These are phyloP conservation scores for Epizoanthus illoricatus DNA, from an alignment of 92 coral and sea anemone species.

Conservation along the genomic window DNA sequence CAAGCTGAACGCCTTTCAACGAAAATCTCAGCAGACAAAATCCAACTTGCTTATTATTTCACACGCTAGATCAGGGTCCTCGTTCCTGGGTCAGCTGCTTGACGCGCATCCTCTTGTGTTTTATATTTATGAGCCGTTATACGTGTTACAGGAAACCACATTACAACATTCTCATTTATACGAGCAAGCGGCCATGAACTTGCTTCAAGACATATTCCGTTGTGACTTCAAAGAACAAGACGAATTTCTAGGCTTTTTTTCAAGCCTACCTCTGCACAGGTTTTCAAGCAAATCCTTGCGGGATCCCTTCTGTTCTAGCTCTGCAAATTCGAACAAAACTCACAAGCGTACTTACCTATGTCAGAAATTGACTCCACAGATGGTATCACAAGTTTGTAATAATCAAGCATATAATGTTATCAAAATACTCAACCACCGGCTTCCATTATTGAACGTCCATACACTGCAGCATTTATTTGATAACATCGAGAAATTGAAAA, in stretches of 20 bases:
- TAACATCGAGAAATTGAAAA: conserved; percentile 43
- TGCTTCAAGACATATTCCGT: conserved; percentile 63
- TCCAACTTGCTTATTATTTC: conserved; percentile 71
- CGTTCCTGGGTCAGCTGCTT: conserved; percentile 87
- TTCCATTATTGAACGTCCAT: conserved; percentile 45
- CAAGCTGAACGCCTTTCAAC: neutral
- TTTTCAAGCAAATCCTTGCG: conserved; percentile 82
- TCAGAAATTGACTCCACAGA: conserved; percentile 53
- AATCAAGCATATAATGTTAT: conserved; percentile 53
- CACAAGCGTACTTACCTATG: conserved; percentile 43
- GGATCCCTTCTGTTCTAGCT: conserved; percentile 57
- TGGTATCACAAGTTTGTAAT: conserved; percentile 64
- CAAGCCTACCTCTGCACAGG: conserved; percentile 67
- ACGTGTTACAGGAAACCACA: conserved; percentile 57
- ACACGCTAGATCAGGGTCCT: conserved; percentile 87
- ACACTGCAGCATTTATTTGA: conserved; percentile 35
- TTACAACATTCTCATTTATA: conserved; percentile 57
- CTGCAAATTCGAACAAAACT: conserved; percentile 19
- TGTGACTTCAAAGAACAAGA: conserved; percentile 75
- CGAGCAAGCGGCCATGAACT: conserved; percentile 50
- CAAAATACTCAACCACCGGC: conserved; percentile 71
- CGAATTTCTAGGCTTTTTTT: conserved; percentile 68
- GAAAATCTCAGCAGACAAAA: neutral
- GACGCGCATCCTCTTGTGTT: conserved; percentile 78
- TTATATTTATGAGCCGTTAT: conserved; percentile 82